These are phyloP conservation scores for Brachionus manjavacas DNA, from an alignment of 1,140 invertebrate genomes.

Conservation along the genomic window DNA sequence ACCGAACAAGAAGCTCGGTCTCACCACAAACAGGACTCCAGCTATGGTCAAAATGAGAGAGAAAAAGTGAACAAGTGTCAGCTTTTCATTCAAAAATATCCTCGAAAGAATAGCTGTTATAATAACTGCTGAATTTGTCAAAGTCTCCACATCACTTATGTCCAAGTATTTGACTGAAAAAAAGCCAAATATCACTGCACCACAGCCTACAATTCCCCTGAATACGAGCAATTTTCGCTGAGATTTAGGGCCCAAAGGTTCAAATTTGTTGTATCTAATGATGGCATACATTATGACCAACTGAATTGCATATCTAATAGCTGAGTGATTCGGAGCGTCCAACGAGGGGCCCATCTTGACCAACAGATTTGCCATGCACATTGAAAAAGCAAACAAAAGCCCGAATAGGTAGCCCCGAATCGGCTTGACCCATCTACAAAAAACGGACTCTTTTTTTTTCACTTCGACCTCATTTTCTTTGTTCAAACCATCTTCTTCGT, in stretches of 20 bases:
- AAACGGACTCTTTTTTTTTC: background rate
- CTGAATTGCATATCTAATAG: background rate
- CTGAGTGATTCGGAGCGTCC: slow-evolving; percentile 27
- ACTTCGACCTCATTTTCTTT: background rate
- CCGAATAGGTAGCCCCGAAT: background rate
- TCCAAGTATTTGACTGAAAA: slow-evolving; percentile 29
- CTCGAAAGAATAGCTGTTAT: slow-evolving; percentile 18
- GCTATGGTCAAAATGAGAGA: slow-evolving; percentile 10
- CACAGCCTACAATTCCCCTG: slow-evolving; percentile 2
- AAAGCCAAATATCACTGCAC: background rate
- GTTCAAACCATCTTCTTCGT: background rate
- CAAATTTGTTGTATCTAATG: background rate
- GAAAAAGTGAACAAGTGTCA: slow-evolving; percentile 19
- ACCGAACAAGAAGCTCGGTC: slow-evolving; percentile 27
- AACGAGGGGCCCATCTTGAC: slow-evolving; percentile 33
- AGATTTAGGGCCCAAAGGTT: background rate
- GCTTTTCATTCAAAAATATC: slow-evolving; percentile 35
- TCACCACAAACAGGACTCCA: slow-evolving; percentile 18
- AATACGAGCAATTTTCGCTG: background rate
- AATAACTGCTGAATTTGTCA: slow-evolving; percentile 14
- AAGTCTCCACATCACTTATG: slow-evolving; percentile 28
- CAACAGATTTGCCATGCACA: slow-evolving; percentile 38
- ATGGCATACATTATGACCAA: background rate
- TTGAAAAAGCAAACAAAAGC: slow-evolving; percentile 11
- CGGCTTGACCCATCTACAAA: background rate